Percentiles rank a stretch among this genome's conserved stretches.
Conservation (phyloP, 1,140 invertebrate species). For the Neuroterus valhalla region DNA sequence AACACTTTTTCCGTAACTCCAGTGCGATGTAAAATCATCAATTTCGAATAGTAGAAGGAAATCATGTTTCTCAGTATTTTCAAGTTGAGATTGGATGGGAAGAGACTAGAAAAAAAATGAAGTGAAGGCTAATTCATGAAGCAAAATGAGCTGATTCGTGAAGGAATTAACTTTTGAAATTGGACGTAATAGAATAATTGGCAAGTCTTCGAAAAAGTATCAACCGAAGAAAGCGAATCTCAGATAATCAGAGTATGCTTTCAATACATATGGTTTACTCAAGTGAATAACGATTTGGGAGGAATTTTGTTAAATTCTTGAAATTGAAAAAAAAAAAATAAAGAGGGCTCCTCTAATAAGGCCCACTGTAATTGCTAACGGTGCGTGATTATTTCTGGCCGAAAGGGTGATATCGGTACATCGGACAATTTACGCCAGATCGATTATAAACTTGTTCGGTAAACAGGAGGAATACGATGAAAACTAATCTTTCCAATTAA, state of each 20-base stretch:
- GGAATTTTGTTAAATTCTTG: no score
- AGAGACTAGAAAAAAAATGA: no score
- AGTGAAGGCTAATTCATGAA: no score
- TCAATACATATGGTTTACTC: no score
- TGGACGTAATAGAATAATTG: no score
- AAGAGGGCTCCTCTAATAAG: neutral
- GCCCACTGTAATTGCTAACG: conserved; percentile 13
- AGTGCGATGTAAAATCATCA: neutral
- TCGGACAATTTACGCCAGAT: conserved; percentile 11
- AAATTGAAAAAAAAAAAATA: neutral
- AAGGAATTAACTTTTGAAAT: no score
- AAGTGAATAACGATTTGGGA: no score
- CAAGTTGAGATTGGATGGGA: no score
- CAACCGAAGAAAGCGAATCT: no score
- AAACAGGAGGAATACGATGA: conserved; percentile 28
- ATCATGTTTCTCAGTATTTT: neutral
- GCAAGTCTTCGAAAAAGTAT: no score
- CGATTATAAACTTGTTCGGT: conserved; percentile 18
- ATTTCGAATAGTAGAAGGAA: neutral
- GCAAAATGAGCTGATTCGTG: no score
- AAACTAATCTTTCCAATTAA: conserved; percentile 21
- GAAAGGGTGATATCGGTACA: conserved; percentile 7
- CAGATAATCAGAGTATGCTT: no score
- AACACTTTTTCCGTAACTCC: neutral
- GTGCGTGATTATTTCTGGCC: conserved; percentile 12